Base-by-base conservation (phyloP, 2,888 invertebrate genomes). In the Sinodicranocentrus sp. region DNA sequence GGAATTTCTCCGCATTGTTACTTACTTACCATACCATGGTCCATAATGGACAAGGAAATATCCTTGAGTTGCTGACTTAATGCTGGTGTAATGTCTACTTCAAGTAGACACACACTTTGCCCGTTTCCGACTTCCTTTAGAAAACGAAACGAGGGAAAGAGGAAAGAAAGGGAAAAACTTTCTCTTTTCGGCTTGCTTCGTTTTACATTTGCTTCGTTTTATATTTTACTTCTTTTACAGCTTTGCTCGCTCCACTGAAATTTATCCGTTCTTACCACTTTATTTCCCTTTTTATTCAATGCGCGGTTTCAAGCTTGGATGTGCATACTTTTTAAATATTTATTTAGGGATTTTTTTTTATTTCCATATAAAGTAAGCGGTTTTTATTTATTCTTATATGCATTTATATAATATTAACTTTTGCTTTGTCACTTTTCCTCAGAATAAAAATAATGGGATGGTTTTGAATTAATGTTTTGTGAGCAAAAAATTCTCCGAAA, bases 81-180 rank as follows among this genome's bases (percentile, higher is more conserved):
- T 70, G 52, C 70, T 28, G 43, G 15, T 65, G 28, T 57, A 63
- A 65, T 70, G 82, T 71, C 52, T 76, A 21, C 57, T 71, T 70
- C 48, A 79, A 76, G 75, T 63, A 71, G 44, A 43, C 25, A 75
- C 75, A 85, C 85, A 78, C 78, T 82, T 83, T 82, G 28, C 61
- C 79, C 82, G 73, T 85, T 85, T 85, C 85, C 85, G 85, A 82
- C 79, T 85, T 82, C 82, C 82, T 68, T 59, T 48, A 6, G 13
- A 28, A 23, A 65, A 26, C 17, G 48, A 43, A 33, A 6, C 3
- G 33, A 33, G 33, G 10, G 33, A 33, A 10, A 33, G 25, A 21
- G 33, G 17, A 28, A 43, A 61, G 25, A 52, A 33, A 39, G 21
- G 43, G 28, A 72, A 23, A 57, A 72, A 72, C 59, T 72, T 72